Evolutionary conservation across 2,113 vertebrate genomes (phyloP), one percentile per base, ranked within the genome.

Genomic region (Seriola quinqueradiata): DNA sequence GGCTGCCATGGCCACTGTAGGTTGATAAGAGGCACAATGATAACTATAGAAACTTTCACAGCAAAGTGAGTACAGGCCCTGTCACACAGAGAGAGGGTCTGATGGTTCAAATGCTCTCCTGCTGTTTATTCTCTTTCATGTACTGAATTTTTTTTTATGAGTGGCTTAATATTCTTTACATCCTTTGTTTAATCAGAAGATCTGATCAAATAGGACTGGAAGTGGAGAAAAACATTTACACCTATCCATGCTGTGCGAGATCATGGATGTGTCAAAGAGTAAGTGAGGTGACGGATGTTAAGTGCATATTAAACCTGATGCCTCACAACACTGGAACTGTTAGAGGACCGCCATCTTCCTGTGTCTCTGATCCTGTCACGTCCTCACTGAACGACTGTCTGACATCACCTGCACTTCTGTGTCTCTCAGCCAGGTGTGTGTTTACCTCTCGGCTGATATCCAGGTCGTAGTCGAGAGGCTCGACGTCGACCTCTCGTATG

Each of bases 381-480:
- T 11, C 55, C 25, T 32, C 57, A 14, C 13, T 28, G 25, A 59
- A 4, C 16, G 16, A 17, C 46, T 6, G 25, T 28, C 57, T 60
- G 4, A 60, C 17, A 34, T 23, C 54, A 23, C n/a, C 8, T 55
- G 8, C 21, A 23, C 19, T 54, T 8, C 8, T 9, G 3, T 9
- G 1, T 54, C 2, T 34, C 60, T 17, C 55, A 58, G 28, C 10
- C 12, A 32, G 16, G 10, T 10, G 54, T 42, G 58, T 6, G 6
- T 4, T 10, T 95, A 99, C 98, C 97, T 99, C 97, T 94, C 94
- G 95, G 94, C 93, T 96, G 95, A 99, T 96, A 76, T 99, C 96
- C 92, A 98, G 90, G 82, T 97, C 95, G 78, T 97, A 99, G 88
- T 98, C 96, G 9, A 97, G 90, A 7, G 96, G 96, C 52, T 99